These are phyloP conservation scores for Brevimyrus niger DNA, from an alignment of 2,113 vertebrate genomes.

Conservation along the genomic window DNA sequence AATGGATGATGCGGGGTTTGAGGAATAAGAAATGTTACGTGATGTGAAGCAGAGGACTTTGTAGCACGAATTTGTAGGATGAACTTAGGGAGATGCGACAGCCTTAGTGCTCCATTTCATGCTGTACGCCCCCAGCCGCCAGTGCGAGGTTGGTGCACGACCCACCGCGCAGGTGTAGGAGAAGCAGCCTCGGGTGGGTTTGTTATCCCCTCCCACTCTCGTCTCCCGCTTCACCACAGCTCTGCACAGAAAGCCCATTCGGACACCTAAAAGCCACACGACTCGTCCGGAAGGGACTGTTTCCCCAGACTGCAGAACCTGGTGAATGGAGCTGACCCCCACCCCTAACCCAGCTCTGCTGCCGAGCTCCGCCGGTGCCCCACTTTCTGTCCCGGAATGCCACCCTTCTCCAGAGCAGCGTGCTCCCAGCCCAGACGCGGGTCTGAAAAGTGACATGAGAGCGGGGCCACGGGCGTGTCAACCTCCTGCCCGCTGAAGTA, in stretches of 20 bases:
- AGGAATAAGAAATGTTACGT: neutral
- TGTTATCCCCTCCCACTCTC: neutral
- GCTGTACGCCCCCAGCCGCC: slow-evolving; percentile 27
- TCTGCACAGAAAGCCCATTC: neutral
- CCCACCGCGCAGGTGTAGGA: neutral
- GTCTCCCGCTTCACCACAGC: slow-evolving; percentile 11
- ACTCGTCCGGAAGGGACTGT: neutral
- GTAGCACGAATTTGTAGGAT: neutral
- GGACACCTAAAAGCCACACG: neutral
- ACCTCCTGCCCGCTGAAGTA: slow-evolving; percentile 63
- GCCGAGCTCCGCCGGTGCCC: neutral
- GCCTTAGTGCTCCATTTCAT: neutral
- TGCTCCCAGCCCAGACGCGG: slow-evolving; percentile 55
- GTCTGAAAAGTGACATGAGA: slow-evolving; percentile 59
- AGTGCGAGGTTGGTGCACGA: neutral
- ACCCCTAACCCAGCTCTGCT: neutral
- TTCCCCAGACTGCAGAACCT: neutral
- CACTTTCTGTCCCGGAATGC: slow-evolving; percentile 41
- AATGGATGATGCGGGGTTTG: neutral
- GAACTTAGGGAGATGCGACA: neutral
- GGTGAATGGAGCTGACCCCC: neutral
- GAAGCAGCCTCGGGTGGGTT: slow-evolving; percentile 9
- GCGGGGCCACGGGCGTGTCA: slow-evolving; percentile 60
- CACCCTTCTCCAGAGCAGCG: slow-evolving; percentile 48
- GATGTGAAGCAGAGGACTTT: neutral